These are phyloP conservation scores for Artemisiospiza belli DNA, from an alignment of 2,113 vertebrate genomes.

Conservation along the genomic window DNA sequence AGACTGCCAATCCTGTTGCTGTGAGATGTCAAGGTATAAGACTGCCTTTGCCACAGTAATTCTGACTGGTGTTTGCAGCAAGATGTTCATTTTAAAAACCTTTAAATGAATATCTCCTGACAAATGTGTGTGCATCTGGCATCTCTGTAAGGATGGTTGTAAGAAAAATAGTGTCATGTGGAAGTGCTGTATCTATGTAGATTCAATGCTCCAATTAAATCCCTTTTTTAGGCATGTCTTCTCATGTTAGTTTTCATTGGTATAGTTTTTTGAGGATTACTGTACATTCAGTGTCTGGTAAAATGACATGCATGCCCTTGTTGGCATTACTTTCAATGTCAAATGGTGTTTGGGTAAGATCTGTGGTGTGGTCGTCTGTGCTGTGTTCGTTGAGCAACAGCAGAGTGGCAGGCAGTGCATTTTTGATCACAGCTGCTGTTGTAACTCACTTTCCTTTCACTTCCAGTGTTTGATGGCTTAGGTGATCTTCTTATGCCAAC, in stretches of 20 bases:
- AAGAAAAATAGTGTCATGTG: not conserved
- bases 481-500: slow-evolving; percentile 96
- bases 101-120: slow-evolving; percentile 50
- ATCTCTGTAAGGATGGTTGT: not conserved
- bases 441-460: slow-evolving; percentile 24
- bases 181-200: slow-evolving; percentile 4
- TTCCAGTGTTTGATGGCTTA: slow-evolving; percentile 94
- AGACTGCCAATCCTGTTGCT: slow-evolving; percentile 9
- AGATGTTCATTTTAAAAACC: slow-evolving; percentile 51
- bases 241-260: not conserved
- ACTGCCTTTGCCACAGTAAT: not conserved
- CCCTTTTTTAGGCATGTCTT: slow-evolving; percentile 27
- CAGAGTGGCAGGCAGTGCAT: not conserved
- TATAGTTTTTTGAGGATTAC: slow-evolving; percentile 1
- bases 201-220: not conserved
- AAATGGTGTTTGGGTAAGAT: slow-evolving; percentile 15
- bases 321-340: slow-evolving; percentile 53
- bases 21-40: slow-evolving; percentile 12
- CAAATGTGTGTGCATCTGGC: not conserved
- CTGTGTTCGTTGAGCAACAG: not conserved
- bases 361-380: slow-evolving; percentile 18
- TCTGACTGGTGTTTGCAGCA: slow-evolving; percentile 26
- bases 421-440: not conserved
- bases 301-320: slow-evolving; percentile 52
- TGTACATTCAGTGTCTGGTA: slow-evolving; percentile 1